Conservation (phyloP, 2,888 invertebrate species). For the Merodon equestris region DNA sequence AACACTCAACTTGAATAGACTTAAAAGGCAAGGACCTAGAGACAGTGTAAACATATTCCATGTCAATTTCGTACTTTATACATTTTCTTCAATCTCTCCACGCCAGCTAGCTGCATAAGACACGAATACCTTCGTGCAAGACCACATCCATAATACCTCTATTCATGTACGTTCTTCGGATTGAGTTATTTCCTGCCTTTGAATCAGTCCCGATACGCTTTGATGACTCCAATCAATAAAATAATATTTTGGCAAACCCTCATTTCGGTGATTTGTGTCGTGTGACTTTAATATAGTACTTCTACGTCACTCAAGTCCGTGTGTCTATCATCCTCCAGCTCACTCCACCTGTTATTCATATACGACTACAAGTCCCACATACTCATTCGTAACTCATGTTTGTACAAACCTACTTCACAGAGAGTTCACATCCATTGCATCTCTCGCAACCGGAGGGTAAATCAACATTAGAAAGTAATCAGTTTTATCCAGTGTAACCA, state of each 20-base stretch:
- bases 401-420: neutral
- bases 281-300: conserved; percentile 52
- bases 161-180: no score
- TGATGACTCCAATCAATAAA: conserved; percentile 65
- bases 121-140: no score
- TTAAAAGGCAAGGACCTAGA: no score
- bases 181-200: conserved; percentile 17
- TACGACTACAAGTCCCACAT: neutral
- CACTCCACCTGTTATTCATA: conserved; percentile 6
- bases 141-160: no score
- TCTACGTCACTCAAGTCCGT: no score
- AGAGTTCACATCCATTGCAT: conserved; percentile 47
- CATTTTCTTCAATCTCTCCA: no score
- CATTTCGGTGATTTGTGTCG: conserved; percentile 45
- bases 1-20: no score
- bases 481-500: conserved; percentile 69
- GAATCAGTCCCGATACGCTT: conserved; percentile 34
- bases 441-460: conserved; percentile 62
- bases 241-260: conserved; percentile 55
- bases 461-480: conserved; percentile 70
- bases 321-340: no score
- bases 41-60: no score
- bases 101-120: no score
- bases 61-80: no score
- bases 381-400: neutral